Percentiles rank a stretch among this genome's conserved stretches.
Conservation (phyloP, 1,140 invertebrate species). For the Brachionus rubens region DNA sequence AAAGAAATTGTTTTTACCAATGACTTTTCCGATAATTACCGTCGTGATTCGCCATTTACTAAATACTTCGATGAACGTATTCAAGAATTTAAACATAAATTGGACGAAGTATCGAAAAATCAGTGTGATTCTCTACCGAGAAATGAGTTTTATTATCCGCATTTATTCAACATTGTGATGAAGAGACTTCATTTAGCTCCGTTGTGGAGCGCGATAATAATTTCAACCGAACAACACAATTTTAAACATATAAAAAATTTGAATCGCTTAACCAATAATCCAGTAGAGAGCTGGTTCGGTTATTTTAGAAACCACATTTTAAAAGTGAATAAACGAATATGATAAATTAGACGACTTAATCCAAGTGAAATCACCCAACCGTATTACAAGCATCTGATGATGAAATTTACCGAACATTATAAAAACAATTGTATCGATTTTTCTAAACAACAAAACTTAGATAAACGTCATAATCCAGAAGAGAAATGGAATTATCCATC, state of each 20-base stretch:
- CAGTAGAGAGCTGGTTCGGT: constrained; percentile 1
- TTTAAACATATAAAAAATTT: not conserved
- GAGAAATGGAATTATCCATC: not conserved
- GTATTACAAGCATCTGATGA: constrained; percentile 3
- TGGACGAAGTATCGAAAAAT: too few species aligned
- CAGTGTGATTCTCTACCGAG: too few species aligned
- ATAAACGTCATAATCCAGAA: not conserved
- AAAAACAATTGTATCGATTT: not conserved
- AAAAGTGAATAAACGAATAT: constrained; percentile 9
- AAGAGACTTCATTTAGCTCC: not conserved
- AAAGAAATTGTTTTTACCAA: too few species aligned
- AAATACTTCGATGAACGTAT: too few species aligned
- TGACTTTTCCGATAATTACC: too few species aligned
- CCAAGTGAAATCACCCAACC: constrained; percentile 2
- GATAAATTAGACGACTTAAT: not conserved
- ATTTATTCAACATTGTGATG: too few species aligned
- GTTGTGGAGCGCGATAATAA: not conserved
- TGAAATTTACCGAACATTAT: constrained; percentile 18
- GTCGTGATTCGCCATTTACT: too few species aligned
- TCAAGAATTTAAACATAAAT: too few species aligned
- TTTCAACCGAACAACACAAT: not conserved
- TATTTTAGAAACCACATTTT: constrained; percentile 20
- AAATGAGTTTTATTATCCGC: too few species aligned
- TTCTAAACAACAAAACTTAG: not conserved
- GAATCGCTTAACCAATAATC: constrained; percentile 3